Evolutionary conservation across 2,888 invertebrate genomes (phyloP), one percentile per base, ranked within the genome.

Genomic region (Mycalesis mineus): DNA sequence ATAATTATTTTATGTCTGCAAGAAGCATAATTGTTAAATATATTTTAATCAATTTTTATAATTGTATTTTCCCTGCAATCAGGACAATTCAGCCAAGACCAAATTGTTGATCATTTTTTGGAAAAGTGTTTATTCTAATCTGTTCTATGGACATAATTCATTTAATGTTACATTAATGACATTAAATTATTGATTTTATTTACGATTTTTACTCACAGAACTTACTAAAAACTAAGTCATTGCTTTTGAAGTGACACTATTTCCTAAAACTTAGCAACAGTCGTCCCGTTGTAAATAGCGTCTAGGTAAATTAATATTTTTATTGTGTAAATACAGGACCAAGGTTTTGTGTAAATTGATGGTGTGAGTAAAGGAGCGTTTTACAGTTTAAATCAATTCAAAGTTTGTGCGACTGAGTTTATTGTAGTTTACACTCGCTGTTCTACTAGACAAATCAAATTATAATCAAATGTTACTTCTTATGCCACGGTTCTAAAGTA

Each of bases 281-380:
- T 47, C 65, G 59, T 64, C 68, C 65, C 58, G 44, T 58, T 83
- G 88, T 88, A 88, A 71, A 88, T 88, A 87, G 22, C 22, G 2
- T 68, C 65, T 88, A 88, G 88, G 78, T 87, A 85, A 84, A 83
- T 82, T 83, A 77, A 68, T 51, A 60, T 58, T 60, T 80, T 68
- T 78, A 75, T 75, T 74, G 73, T 87, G 87, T 88, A 88, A 80
- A 88, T 88, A 87, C 78, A 81, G 82, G 85, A 86, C 83, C 84
- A 84, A 85, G 74, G 42, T 42, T 77, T 78, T 70, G 74, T 68
- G 65, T 68, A 67, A 72, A 75, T 73, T 69, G 64, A 69, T 67
- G 66, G 66, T 13, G 73, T 36, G 68, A 66, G 68, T 65, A 65
- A 65, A 70, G 67, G 68, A 72, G 77, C 76, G 73, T 76, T 78